These are phyloP conservation scores for Nomada lathburiana DNA, from an alignment of 2,888 invertebrate genomes.

Conservation along the genomic window DNA sequence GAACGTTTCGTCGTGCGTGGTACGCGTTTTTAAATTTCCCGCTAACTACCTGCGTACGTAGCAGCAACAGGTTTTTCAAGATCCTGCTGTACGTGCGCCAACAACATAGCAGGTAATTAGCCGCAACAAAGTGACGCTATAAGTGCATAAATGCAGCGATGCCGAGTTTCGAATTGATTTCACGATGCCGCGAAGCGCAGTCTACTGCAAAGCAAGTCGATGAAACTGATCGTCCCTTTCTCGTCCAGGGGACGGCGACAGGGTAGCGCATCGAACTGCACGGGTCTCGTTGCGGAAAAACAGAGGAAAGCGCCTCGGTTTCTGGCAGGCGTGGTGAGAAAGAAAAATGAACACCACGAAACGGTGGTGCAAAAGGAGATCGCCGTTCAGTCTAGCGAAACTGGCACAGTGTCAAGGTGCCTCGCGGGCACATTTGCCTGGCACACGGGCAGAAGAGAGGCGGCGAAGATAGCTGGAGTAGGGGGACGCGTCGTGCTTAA, in stretches of 20 bases:
- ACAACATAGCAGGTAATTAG: too few relatives aligned
- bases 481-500: constrained; percentile 34
- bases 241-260: too few relatives aligned
- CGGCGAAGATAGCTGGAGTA: background rate
- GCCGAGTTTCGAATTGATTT: too few relatives aligned
- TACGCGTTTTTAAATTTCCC: background rate
- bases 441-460: constrained; percentile 21
- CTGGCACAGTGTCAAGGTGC: constrained; percentile 82
- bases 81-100: background rate
- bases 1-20: background rate
- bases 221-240: too few relatives aligned
- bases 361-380: constrained; percentile 54
- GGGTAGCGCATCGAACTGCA: too few relatives aligned
- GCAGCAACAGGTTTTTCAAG: background rate
- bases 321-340: constrained; percentile 33
- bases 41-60: constrained; percentile 2
- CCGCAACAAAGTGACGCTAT: too few relatives aligned
- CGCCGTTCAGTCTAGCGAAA: constrained; percentile 71
- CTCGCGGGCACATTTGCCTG: constrained; percentile 55
- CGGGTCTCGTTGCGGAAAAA: background rate
- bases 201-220: too few relatives aligned
- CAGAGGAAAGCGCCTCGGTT: constrained; percentile 26
- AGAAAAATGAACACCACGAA: constrained; percentile 49
- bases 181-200: too few relatives aligned
- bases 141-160: too few relatives aligned